These are phyloP conservation scores for Gila orcuttii DNA, from an alignment of 2,113 vertebrate species.

Conservation along the genomic window DNA sequence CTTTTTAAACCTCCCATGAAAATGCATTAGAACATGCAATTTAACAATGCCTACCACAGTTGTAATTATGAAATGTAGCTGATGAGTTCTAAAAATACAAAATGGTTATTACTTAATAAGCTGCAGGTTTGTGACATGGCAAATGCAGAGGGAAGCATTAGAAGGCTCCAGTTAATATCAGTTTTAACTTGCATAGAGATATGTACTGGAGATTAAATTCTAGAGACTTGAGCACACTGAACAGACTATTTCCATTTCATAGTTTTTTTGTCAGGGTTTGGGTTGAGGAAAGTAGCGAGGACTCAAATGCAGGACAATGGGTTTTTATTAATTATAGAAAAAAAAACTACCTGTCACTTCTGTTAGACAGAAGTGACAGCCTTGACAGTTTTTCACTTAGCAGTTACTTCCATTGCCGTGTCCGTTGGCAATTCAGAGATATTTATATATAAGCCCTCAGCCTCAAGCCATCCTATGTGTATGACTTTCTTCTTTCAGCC, in stretches of 20 bases:
- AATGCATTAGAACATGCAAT: background rate
- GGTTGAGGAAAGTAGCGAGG: too few relatives aligned
- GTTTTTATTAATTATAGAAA: too few relatives aligned
- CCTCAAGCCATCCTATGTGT: too few relatives aligned
- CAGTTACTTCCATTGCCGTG: background rate
- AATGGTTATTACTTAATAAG: slow-evolving; percentile 14
- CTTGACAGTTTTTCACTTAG: background rate
- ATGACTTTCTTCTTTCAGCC: too few relatives aligned
- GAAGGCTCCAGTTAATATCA: slow-evolving; percentile 4
- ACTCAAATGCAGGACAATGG: too few relatives aligned
- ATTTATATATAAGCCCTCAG: too few relatives aligned
- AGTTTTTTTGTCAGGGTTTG: too few relatives aligned
- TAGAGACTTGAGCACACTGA: background rate
- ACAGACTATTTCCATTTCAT: background rate
- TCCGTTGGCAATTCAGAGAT: background rate
- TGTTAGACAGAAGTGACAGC: too few relatives aligned
- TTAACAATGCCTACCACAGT: background rate
- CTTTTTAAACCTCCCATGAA: background rate
- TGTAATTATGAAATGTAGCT: slow-evolving; percentile 2
- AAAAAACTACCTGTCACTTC: too few relatives aligned
- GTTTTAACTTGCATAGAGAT: background rate
- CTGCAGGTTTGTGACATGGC: background rate
- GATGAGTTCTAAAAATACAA: background rate
- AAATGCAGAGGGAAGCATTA: background rate
- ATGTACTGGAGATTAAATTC: background rate